Conservation (phyloP, 1,140 invertebrate species). For the Drepana arcuata region DNA sequence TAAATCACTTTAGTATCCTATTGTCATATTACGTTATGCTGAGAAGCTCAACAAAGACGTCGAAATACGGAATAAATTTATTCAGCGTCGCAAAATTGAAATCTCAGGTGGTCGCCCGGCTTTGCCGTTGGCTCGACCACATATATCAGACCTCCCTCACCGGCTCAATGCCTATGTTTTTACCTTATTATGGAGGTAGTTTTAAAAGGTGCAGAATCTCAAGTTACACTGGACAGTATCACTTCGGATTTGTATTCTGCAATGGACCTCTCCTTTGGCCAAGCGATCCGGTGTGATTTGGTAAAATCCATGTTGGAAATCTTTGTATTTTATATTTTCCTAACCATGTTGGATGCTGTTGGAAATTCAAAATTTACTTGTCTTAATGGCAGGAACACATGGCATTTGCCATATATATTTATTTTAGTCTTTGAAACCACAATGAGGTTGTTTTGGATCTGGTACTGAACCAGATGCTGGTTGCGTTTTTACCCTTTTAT, state of each 20-base stretch:
- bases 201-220: constrained; percentile 10
- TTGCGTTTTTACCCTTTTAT: too few species aligned
- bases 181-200: constrained; percentile 4
- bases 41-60: constrained; percentile 22
- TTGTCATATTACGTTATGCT: constrained; percentile 17
- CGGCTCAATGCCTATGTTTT: constrained; percentile 9
- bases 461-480: too few species aligned
- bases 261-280: constrained; percentile 18
- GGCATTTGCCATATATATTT: too few species aligned
- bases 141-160: constrained; percentile 16
- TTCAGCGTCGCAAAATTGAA: constrained; percentile 51
- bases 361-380: too few species aligned
- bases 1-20: constrained; percentile 8
- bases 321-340: constrained; percentile 11
- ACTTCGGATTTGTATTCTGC: constrained; percentile 43
- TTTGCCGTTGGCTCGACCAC: constrained; percentile 16
- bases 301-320: constrained; percentile 30
- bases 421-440: too few species aligned
- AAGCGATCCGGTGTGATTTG: constrained; percentile 33
- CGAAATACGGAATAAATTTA: constrained; percentile 50
- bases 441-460: too few species aligned
- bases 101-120: constrained; percentile 44
- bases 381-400: too few species aligned
- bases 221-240: constrained; percentile 20
- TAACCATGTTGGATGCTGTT: too few species aligned